Conservation (phyloP, 2,888 invertebrate genomes). For the Macrosoma leucophasiata region DNA sequence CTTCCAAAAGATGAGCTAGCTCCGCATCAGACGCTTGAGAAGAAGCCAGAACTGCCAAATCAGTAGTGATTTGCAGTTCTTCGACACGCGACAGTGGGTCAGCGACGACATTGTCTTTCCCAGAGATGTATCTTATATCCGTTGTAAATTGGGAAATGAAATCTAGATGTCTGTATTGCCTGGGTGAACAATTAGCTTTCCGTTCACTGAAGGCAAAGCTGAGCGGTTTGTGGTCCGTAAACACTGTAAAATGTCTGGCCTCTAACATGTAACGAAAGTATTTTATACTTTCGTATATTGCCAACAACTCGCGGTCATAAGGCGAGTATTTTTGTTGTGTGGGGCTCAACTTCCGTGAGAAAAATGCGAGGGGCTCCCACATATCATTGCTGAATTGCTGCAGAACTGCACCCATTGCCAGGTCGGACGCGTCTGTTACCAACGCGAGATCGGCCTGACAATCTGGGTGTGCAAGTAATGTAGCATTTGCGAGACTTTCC, state of each 20-base stretch:
- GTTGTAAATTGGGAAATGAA: conserved; percentile 15
- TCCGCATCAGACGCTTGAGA: too few relatives aligned
- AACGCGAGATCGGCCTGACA: conserved; percentile 11
- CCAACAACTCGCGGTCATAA: conserved; percentile 24
- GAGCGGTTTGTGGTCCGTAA: conserved; percentile 18
- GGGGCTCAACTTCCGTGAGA: conserved; percentile 33
- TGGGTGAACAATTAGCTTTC: conserved; percentile 8
- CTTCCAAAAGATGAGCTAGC: too few relatives aligned
- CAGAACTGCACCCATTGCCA: conserved; percentile 35
- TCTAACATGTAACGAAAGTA: conserved; percentile 24
- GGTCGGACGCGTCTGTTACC: conserved; percentile 36
- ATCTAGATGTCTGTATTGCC: conserved; percentile 13
- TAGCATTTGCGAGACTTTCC: conserved; percentile 12
- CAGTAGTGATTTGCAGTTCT: conserved; percentile 8
- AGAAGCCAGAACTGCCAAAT: too few relatives aligned
- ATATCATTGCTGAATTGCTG: conserved; percentile 35
- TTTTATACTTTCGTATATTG: conserved; percentile 20
- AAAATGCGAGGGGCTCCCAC: conserved; percentile 6
- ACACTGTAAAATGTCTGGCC: conserved; percentile 16
- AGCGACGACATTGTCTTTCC: conserved; percentile 14
- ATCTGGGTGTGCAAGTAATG: too few relatives aligned
- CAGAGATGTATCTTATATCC: conserved; percentile 10
- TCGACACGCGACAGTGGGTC: conserved; percentile 13
- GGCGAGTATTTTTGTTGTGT: conserved; percentile 32
- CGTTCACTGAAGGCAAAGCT: conserved; percentile 14